phyloP scores from a whole-genome alignment of 2,797 vertebrate species.

The Nothura maculosa region DNA sequence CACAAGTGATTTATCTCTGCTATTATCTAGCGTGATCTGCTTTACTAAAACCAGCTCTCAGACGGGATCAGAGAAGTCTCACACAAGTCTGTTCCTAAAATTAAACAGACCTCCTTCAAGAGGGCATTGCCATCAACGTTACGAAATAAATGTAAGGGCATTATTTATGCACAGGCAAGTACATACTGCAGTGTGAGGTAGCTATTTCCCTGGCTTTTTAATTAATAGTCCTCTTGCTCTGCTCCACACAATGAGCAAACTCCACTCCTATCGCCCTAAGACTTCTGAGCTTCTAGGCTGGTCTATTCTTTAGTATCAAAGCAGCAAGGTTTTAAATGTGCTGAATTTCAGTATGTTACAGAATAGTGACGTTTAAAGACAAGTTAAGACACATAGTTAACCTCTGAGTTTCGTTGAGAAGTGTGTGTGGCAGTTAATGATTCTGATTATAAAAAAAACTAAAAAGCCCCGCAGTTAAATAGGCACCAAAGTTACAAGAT shows the following conservation, averaged over 20 bases:
- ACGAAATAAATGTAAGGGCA: neutral
- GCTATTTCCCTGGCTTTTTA: neutral
- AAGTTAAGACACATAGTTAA: neutral
- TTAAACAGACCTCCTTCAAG: neutral
- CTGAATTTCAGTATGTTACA: neutral
- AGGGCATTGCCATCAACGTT: neutral
- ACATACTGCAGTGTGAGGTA: neutral
- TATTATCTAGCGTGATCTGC: neutral
- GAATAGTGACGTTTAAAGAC: neutral
- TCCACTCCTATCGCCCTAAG: neutral
- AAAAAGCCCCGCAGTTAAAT: neutral
- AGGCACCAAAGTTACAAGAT: neutral
- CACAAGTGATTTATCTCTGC: neutral
- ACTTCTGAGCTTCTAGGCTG: neutral
- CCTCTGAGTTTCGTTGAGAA: neutral
- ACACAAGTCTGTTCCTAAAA: neutral
- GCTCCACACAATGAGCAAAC: neutral
- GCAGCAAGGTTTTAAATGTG: neutral
- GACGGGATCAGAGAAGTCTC: neutral
- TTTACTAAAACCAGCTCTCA: neutral
- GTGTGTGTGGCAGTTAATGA: neutral
- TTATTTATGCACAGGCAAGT: neutral
- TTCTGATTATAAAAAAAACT: no score
- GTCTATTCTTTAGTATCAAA: slow-evolving; percentile 11
- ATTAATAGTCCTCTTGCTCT: neutral